Evolutionary conservation across 30 jellyfish, hydroid and myxozoan species (phyloP).

Genomic region (Morbakka virulenta): DNA sequence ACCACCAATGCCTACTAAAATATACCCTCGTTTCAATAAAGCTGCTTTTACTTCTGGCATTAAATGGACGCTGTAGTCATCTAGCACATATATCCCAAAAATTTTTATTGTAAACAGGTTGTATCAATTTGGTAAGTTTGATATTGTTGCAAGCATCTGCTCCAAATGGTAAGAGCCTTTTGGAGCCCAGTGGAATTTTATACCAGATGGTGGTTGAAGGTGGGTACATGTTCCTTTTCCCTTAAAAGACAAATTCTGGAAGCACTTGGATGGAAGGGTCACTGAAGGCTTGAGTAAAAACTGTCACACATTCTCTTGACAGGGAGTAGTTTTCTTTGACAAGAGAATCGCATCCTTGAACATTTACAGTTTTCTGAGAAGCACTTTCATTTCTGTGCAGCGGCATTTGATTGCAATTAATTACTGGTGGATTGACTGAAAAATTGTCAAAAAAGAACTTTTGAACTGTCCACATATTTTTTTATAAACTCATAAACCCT

Average conservation of each 20-base stretch:
- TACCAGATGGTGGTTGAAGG: neutral
- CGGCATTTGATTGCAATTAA: too few species aligned
- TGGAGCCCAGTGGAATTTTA: too few species aligned
- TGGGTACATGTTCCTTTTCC: conserved; percentile 20
- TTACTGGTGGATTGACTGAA: too few species aligned
- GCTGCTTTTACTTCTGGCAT: too few species aligned
- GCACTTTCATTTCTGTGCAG: too few species aligned
- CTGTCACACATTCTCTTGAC: neutral
- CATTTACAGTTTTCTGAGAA: too few species aligned
- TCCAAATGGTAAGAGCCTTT: conserved; percentile 29
- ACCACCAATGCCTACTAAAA: too few species aligned
- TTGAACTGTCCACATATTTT: too few species aligned
- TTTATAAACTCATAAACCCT: too few species aligned
- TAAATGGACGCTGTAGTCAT: too few species aligned
- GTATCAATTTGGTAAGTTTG: conserved; percentile 40
- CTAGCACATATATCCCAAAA: conserved; percentile 61
- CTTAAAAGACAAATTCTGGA: conserved; percentile 38
- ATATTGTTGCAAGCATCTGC: conserved; percentile 34
- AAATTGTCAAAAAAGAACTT: too few species aligned
- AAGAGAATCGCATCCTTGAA: too few species aligned
- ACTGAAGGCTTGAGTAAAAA: neutral
- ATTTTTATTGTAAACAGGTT: conserved; percentile 37
- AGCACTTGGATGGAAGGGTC: neutral
- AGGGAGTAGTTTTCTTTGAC: conserved; percentile 25
- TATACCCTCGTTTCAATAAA: conserved; percentile 12